Evolutionary conservation across 1,140 invertebrate genomes (phyloP).

Genomic region (Harpegnathos saltator): DNA sequence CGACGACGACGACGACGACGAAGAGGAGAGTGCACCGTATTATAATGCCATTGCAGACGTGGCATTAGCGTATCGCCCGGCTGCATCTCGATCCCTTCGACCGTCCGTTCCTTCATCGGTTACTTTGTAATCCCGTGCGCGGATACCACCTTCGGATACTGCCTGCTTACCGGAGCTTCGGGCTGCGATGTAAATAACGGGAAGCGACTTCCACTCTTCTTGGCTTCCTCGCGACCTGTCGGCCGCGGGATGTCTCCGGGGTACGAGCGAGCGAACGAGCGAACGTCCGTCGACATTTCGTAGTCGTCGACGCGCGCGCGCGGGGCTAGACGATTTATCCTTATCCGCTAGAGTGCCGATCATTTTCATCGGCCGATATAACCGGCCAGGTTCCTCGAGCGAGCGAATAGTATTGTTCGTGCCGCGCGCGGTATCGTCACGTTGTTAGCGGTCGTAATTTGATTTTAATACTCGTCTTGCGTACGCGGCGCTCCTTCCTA

Average conservation of each 20-base stretch:
- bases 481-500: background rate
- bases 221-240: conserved; percentile 27
- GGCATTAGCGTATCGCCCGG: conserved; percentile 75
- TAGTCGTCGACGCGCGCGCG: conserved; percentile 43
- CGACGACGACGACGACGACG: background rate
- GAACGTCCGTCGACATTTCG: conserved; percentile 29
- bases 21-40: conserved; percentile 66
- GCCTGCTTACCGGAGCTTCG: conserved; percentile 60
- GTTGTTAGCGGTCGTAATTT: conserved; percentile 18
- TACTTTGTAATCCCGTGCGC: conserved; percentile 63
- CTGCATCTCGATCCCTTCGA: conserved; percentile 71
- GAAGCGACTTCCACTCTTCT: conserved; percentile 43
- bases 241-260: conserved; percentile 37
- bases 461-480: background rate
- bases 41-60: conserved; percentile 75
- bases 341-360: conserved; percentile 41
- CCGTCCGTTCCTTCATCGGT: conserved; percentile 70
- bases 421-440: conserved; percentile 34
- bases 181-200: conserved; percentile 65
- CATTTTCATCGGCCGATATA: conserved; percentile 48
- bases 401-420: conserved; percentile 43
- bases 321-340: conserved; percentile 57
- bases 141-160: conserved; percentile 64
- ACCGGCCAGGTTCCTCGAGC: conserved; percentile 24
- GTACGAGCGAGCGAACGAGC: conserved; percentile 23